Percentiles rank a stretch among this genome's conserved stretches.
These are phyloP conservation scores for Elephantulus edwardii DNA, from an alignment of 2,113 vertebrate genomes.

Conservation along the genomic window DNA sequence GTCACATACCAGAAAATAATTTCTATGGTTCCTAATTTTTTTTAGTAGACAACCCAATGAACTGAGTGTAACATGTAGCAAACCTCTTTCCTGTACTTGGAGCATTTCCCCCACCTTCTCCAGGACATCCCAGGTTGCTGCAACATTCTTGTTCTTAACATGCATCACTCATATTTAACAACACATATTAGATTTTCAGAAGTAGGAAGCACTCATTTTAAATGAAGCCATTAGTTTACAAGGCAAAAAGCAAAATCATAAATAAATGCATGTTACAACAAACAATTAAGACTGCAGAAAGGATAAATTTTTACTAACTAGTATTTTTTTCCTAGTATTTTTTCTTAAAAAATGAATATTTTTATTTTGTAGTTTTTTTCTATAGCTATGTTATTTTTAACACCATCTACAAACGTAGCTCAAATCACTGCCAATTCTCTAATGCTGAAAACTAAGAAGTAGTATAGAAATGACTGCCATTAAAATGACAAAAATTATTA, in stretches of 20 bases:
- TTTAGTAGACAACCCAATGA: background rate
- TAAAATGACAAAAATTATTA: constrained; percentile 30
- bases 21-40: background rate
- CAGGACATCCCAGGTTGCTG: constrained; percentile 1
- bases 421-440: background rate
- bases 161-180: constrained; percentile 51
- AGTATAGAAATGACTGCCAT: background rate
- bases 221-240: constrained; percentile 67
- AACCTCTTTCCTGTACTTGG: background rate
- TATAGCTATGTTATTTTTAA: too few relatives aligned
- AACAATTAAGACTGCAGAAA: constrained; percentile 52
- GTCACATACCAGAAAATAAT: background rate
- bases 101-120: background rate
- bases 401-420: background rate
- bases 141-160: constrained; percentile 47
- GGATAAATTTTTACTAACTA: background rate
- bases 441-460: constrained; percentile 8
- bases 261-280: constrained; percentile 19
- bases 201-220: constrained; percentile 58
- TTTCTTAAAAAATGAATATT: too few relatives aligned
- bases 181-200: constrained; percentile 53
- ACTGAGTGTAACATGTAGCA: constrained; percentile 16
- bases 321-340: too few relatives aligned
- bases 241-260: constrained; percentile 60
- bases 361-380: too few relatives aligned